phyloP scores from a whole-genome alignment of 2,797 vertebrate genomes.

The Poeciliopsis infans region DNA sequence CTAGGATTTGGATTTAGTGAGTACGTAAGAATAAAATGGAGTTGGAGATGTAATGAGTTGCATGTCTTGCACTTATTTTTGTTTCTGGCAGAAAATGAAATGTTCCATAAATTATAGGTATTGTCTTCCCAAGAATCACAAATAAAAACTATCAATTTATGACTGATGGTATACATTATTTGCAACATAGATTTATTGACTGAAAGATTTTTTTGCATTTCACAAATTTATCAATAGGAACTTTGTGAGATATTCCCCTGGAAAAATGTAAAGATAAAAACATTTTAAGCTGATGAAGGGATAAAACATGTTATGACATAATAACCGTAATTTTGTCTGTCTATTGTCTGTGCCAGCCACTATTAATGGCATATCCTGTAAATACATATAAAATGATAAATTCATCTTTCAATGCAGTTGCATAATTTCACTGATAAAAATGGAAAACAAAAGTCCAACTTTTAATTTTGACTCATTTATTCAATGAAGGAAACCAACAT shows the following conservation, averaged over 20 bases:
- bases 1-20: background rate
- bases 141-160: background rate
- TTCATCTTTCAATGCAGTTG: background rate
- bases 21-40: conserved; percentile 3
- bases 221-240: background rate
- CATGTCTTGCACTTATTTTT: conserved; percentile 16
- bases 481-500: background rate
- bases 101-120: background rate
- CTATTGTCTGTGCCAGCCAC: background rate
- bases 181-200: background rate
- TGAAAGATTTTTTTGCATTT: background rate
- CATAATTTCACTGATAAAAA: background rate
- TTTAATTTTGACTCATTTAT: background rate
- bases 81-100: conserved; percentile 5
- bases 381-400: background rate
- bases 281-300: background rate
- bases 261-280: background rate
- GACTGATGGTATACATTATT: background rate
- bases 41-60: conserved; percentile 15
- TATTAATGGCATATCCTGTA: background rate
- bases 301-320: background rate
- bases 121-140: background rate
- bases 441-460: background rate
- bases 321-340: background rate
- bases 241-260: background rate